phyloP scores from a whole-genome alignment of 2,797 vertebrate species.

The Sebastolobus altivelis region DNA sequence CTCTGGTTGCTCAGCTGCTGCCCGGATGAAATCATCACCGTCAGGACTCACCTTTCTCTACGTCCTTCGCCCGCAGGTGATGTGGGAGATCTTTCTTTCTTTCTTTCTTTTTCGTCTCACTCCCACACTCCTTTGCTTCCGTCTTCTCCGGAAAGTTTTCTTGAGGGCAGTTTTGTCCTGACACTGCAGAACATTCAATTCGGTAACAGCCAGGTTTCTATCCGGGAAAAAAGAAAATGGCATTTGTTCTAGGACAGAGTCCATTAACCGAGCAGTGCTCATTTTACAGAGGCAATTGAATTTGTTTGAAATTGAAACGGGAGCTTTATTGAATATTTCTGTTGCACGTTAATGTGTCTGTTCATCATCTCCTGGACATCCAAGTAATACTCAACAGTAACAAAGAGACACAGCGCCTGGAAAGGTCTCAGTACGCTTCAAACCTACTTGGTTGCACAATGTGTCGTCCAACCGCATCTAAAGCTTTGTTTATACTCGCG shows the following conservation, averaged over 20 bases:
- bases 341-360: background rate
- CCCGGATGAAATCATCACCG: slow-evolving; percentile 44
- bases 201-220: slow-evolving; percentile 24
- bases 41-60: slow-evolving; percentile 30
- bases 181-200: slow-evolving; percentile 30
- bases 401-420: background rate
- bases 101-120: background rate
- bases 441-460: no score
- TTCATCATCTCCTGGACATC: slow-evolving; percentile 9
- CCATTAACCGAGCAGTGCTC: slow-evolving; percentile 24
- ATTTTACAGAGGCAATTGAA: slow-evolving; percentile 30
- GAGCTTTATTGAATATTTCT: slow-evolving; percentile 29
- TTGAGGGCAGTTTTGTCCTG: slow-evolving; percentile 41
- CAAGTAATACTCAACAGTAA: background rate
- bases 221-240: background rate
- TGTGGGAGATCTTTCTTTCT: slow-evolving; percentile 23
- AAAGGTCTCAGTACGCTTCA: background rate
- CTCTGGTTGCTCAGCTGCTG: slow-evolving; percentile 39
- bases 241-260: slow-evolving; percentile 39
- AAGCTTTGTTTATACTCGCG: background rate
- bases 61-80: slow-evolving; percentile 41
- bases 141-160: slow-evolving; percentile 45
- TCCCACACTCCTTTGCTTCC: slow-evolving; percentile 22
- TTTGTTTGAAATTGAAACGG: slow-evolving; percentile 33
- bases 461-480: background rate